Evolutionary conservation across 1,140 invertebrate species (phyloP).

Genomic region (Medauroidea extradentata): DNA sequence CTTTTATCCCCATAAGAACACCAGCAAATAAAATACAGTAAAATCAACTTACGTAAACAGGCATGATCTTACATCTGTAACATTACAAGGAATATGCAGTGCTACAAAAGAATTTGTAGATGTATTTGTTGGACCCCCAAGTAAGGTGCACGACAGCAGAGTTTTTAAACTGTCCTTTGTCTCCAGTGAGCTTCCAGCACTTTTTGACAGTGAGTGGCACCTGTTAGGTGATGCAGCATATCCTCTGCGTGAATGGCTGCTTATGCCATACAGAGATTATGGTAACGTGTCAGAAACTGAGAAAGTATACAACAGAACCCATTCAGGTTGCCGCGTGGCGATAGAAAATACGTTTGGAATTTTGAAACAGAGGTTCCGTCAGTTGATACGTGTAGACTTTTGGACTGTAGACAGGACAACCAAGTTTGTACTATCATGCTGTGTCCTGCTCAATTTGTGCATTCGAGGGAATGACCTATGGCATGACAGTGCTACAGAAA

Average conservation of each 20-base stretch:
- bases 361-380: too few relatives aligned
- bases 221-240: conserved; percentile 39
- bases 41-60: conserved; percentile 29
- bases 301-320: conserved; percentile 28
- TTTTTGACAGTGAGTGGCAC: conserved; percentile 19
- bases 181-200: conserved; percentile 5
- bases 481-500: too few relatives aligned
- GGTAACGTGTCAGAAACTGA: conserved; percentile 30
- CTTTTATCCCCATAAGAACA: conserved; percentile 22
- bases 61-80: conserved; percentile 29
- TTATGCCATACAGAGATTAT: conserved; percentile 35
- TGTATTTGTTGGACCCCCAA: conserved; percentile 28
- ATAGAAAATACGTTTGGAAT: conserved; percentile 39
- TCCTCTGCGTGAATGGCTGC: conserved; percentile 28
- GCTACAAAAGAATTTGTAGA: conserved; percentile 26
- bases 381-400: too few relatives aligned
- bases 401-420: too few relatives aligned
- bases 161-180: conserved; percentile 26
- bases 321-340: conserved; percentile 25
- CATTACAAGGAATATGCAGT: conserved; percentile 32
- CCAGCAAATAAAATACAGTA: conserved; percentile 23
- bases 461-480: too few relatives aligned
- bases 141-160: conserved; percentile 31
- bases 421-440: too few relatives aligned
- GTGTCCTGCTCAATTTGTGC: too few relatives aligned